Conservation (phyloP, 2,797 vertebrate species). For the Schizothorax lantsangensis region DNA sequence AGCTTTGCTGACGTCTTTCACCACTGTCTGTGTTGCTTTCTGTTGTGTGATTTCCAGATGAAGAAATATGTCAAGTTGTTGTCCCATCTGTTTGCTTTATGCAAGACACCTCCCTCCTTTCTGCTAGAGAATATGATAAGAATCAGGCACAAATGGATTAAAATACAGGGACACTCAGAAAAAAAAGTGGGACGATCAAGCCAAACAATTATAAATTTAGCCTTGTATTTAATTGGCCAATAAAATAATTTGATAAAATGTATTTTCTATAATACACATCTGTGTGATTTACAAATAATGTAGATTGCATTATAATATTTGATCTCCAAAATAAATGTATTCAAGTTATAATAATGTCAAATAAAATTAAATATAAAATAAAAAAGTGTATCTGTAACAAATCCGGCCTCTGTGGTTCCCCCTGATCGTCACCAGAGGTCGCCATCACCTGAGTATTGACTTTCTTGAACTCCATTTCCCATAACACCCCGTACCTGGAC, state of each 20-base stretch:
- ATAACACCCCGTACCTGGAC: no score
- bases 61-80: conserved; percentile 74
- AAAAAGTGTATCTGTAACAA: no score
- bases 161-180: not conserved
- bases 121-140: conserved; percentile 28
- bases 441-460: no score
- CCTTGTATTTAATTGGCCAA: not conserved
- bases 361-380: not conserved
- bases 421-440: no score
- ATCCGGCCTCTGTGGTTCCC: no score
- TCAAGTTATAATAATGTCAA: not conserved
- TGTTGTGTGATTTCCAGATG: conserved; percentile 65
- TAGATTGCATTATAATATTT: not conserved
- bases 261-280: not conserved
- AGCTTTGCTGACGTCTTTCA: conserved; percentile 34
- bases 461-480: no score
- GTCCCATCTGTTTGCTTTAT: conserved; percentile 74
- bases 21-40: conserved; percentile 50
- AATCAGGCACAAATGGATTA: conserved; percentile 25
- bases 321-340: not conserved
- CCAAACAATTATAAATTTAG: not conserved
- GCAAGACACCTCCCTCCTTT: conserved; percentile 58
- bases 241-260: not conserved
- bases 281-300: not conserved
- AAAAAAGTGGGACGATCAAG: not conserved